Base-by-base conservation (phyloP, 2,113 vertebrate species). In the Dipodomys merriami region DNA sequence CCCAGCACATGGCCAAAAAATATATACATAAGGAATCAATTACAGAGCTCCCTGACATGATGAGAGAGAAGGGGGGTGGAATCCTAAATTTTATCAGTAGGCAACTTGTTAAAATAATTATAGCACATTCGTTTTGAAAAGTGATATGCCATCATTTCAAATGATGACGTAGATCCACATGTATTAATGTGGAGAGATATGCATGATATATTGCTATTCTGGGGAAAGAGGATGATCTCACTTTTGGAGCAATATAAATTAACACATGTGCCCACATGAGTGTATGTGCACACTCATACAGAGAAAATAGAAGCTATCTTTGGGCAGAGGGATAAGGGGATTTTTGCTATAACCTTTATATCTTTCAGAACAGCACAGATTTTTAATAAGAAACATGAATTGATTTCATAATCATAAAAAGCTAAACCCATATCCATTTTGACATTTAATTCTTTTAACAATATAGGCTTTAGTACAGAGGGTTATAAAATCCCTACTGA, bases 71-170 rank as follows among this genome's bases (percentile, higher is more conserved):
- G 13, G 60, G 69, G 71, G 13, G 60, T 71, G 91, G 73, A 86
- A 39, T 67, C 44, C 69, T 74, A 79, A 69, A 76, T 91, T 89
- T 87, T 95, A 95, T 91, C 94, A 86, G 62, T 72, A 88, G 62
- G 44, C 91, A 65, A 67, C 77, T 65, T 20, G 49, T 87, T 90
- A 87, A 94, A 82, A 81, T 88, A 94, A 74, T 85, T 79, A 90
- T 3, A 84, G 23, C 29, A 49, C 23, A 84, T 81, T 82, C 69
- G 74, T 85, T 95, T 79, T 91, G 57, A 95, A 96, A 83, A 86
- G 81, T 68, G 90, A 93, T 69, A 83, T 29, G 33, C 19, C 62
- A 67, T 57, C 53, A 85, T 67, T 91, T 93, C 60, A 96, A 93
- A 83, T 71, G 72, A 90, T 79, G 62, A 91, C 39, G 29, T 85